Percentiles rank a stretch among this genome's conserved stretches.
These are phyloP conservation scores for Antedon bifida DNA, from an alignment of 35 echinoderm and acorn worm species.

Conservation along the genomic window DNA sequence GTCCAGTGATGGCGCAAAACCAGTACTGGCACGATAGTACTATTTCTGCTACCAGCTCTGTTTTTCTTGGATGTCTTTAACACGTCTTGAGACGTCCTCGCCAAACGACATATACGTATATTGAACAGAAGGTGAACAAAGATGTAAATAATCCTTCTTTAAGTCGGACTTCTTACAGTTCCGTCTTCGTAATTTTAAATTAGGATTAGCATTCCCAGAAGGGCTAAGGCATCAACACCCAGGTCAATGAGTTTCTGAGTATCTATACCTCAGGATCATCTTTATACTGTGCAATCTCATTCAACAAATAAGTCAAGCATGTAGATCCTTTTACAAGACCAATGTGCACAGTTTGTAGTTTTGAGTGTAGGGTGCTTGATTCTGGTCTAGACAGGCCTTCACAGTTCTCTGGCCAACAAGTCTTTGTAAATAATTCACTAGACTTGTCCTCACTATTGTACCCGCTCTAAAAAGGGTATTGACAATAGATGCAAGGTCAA, in stretches of 20 bases:
- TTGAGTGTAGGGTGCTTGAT: neutral
- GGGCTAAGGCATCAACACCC: neutral
- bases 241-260: neutral
- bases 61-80: slow-evolving; percentile 20
- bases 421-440: too few relatives aligned
- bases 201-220: neutral
- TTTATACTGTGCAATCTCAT: neutral
- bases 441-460: too few relatives aligned
- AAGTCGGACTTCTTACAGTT: slow-evolving; percentile 12
- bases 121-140: slow-evolving; percentile 8
- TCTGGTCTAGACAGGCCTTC: too few relatives aligned
- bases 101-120: slow-evolving; percentile 17
- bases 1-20: neutral
- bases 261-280: neutral
- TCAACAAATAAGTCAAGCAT: neutral
- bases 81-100: slow-evolving; percentile 19
- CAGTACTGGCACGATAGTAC: slow-evolving; percentile 14
- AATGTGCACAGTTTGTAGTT: neutral
- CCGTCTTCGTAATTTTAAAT: neutral
- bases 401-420: too few relatives aligned
- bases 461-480: too few relatives aligned
- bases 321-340: neutral
- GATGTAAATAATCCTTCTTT: slow-evolving; percentile 14
- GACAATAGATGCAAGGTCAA: too few relatives aligned
- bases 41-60: slow-evolving; percentile 1